Evolutionary conservation across 2,888 invertebrate genomes (phyloP), one percentile per base, ranked within the genome.

Genomic region (Nycteola revayana): DNA sequence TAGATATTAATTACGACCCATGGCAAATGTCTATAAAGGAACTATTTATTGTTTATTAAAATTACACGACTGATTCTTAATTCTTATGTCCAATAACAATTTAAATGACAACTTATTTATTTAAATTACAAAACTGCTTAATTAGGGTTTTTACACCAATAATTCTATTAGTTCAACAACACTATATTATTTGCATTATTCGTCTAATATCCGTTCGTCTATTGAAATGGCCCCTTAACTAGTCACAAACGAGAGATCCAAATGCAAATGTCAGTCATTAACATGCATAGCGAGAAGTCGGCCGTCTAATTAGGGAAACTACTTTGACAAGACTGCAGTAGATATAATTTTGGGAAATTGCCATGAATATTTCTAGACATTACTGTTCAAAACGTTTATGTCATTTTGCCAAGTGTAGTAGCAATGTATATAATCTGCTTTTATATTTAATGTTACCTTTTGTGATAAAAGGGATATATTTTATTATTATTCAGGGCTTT

Each of bases 211-310:
- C 7, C 7, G 40, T 43, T 46, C 50, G 32, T 28, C 3, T 22
- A 42, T 32, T 31, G 41, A 42, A 47, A 62, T 37, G 28, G 10
- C 32, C 25, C 64, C 53, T 65, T 40, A 42, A 38, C 25, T 37
- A 28, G 17, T 46, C 42, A 45, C 36, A 60, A 55, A 51, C 51
- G 57, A 55, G 58, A 59, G 59, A 62, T 64, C 48, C 64, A 51
- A 77, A 86, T 87, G 87, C 87, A 88, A 88, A 88, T 87, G 83
- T 75, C 79, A 80, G 68, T 84, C 75, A 75, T 87, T 86, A 83
- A 72, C 84, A 86, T 86, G 87, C 85, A 86, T 84, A 77, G 79
- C 81, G 75, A 76, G 82, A 75, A 76, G 72, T 72, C 77, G 76
- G 68, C 67, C 79, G 75, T 75, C 85, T 88, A 86, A 88, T 88